These are phyloP conservation scores for Baccha elongata DNA, from an alignment of 2,888 invertebrate species.

Conservation along the genomic window DNA sequence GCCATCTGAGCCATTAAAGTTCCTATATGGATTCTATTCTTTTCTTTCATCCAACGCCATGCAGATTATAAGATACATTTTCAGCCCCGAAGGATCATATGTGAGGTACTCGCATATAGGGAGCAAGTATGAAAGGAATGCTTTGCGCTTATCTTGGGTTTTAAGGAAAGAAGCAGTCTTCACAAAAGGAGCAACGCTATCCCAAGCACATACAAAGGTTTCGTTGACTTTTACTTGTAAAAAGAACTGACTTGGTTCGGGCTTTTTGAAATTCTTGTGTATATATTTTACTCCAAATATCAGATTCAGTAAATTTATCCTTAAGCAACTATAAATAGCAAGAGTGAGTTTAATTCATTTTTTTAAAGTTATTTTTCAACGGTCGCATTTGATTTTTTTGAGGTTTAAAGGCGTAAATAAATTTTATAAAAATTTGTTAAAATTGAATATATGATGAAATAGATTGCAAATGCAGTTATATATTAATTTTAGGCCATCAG, in stretches of 20 bases:
- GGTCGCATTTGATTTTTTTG: slow-evolving; percentile 5
- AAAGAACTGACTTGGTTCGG: slow-evolving; percentile 59
- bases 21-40: slow-evolving; percentile 58
- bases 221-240: slow-evolving; percentile 66
- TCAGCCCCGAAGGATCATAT: slow-evolving; percentile 27
- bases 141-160: slow-evolving; percentile 64
- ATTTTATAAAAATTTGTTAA: too few species aligned
- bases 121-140: slow-evolving; percentile 50
- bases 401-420: not conserved
- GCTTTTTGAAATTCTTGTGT: slow-evolving; percentile 1
- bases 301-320: slow-evolving; percentile 70
- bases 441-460: too few species aligned
- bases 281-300: slow-evolving; percentile 50
- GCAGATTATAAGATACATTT: slow-evolving; percentile 56
- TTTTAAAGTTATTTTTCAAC: not conserved
- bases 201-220: slow-evolving; percentile 2
- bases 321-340: slow-evolving; percentile 62
- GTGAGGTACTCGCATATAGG: not conserved
- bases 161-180: slow-evolving; percentile 27
- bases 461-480: too few species aligned
- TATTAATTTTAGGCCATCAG: too few species aligned
- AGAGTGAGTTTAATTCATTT: slow-evolving; percentile 14
- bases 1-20: slow-evolving; percentile 61
- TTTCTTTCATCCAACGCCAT: slow-evolving; percentile 39
- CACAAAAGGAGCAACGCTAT: slow-evolving; percentile 48